Evolutionary conservation across 1,140 invertebrate genomes (phyloP).

Genomic region (Drosophila malerkotliana): DNA sequence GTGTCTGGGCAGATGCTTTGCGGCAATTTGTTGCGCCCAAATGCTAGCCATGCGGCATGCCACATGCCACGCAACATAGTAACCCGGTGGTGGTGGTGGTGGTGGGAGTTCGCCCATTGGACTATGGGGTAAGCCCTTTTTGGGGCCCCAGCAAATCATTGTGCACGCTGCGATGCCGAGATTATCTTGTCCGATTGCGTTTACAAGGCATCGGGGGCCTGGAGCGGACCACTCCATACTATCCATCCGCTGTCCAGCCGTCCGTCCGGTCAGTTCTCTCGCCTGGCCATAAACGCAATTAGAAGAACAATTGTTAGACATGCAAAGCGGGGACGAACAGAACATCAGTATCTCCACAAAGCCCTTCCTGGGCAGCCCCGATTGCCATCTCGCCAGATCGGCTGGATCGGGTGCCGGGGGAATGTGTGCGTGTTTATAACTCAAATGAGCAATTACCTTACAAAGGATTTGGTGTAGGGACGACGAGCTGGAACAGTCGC

Average conservation of each 20-base stretch:
- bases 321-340: slow-evolving; percentile 64
- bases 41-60: slow-evolving; percentile 59
- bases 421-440: slow-evolving; percentile 78
- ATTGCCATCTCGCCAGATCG: slow-evolving; percentile 61
- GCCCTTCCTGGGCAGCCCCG: slow-evolving; percentile 53
- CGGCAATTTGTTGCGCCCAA: slow-evolving; percentile 72
- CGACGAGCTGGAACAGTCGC: slow-evolving; percentile 20
- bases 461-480: slow-evolving; percentile 62
- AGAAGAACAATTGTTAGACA: slow-evolving; percentile 83
- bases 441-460: slow-evolving; percentile 82
- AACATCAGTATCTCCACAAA: slow-evolving; percentile 5
- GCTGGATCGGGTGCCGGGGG: not conserved
- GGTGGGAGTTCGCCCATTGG: slow-evolving; percentile 14
- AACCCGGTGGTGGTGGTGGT: slow-evolving; percentile 15
- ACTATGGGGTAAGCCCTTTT: slow-evolving; percentile 53
- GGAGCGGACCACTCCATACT: slow-evolving; percentile 32
- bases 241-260: not conserved
- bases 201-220: slow-evolving; percentile 62
- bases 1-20: slow-evolving; percentile 61
- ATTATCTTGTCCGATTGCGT: slow-evolving; percentile 83
- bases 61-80: slow-evolving; percentile 47
- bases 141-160: slow-evolving; percentile 53
- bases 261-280: slow-evolving; percentile 37
- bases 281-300: slow-evolving; percentile 77
- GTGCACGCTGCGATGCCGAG: slow-evolving; percentile 49